Percentiles rank a stretch among this genome's conserved stretches.
phyloP scores from a whole-genome alignment of 2,888 invertebrate genomes.

The Stratiomys singularior region DNA sequence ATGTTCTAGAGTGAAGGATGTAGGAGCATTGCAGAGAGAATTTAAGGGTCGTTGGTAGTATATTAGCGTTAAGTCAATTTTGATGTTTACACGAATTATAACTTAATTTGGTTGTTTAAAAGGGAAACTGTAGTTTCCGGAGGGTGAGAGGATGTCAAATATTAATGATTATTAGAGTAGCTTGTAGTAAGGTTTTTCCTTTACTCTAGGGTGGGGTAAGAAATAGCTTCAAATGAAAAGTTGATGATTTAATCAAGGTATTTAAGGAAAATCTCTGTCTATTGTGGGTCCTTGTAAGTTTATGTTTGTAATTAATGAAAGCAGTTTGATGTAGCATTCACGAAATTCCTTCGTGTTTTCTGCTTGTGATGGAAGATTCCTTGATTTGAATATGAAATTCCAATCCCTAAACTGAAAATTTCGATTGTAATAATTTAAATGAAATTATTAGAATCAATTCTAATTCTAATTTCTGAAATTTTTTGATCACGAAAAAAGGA shows the following conservation, averaged over 20 bases:
- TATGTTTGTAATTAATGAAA: too few species aligned
- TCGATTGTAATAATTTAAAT: too few species aligned
- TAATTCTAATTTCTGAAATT: too few species aligned
- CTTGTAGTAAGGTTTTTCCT: background rate
- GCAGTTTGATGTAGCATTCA: too few species aligned
- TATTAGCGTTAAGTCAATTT: slow-evolving; percentile 57
- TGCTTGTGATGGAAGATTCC: too few species aligned
- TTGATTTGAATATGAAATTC: too few species aligned
- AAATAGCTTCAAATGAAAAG: slow-evolving; percentile 3
- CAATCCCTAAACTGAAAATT: too few species aligned
- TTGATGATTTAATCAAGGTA: slow-evolving; percentile 18
- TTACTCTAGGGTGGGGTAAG: background rate
- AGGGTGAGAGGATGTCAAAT: background rate
- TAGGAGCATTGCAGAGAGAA: background rate
- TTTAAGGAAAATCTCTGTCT: too few species aligned
- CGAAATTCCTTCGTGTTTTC: too few species aligned
- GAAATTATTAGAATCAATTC: too few species aligned
- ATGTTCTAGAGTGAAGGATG: background rate
- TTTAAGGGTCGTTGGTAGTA: slow-evolving; percentile 39
- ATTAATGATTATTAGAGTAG: slow-evolving; percentile 31
- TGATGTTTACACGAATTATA: slow-evolving; percentile 57
- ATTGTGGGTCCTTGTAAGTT: too few species aligned
- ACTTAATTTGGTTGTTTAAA: slow-evolving; percentile 54
- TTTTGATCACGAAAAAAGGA: too few species aligned
- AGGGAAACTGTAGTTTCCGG: slow-evolving; percentile 7